A percentile compares a stretch with the other conserved stretches of the same genome.
Conservation (phyloP, 2,797 vertebrate species). For the Notolabrus celidotus region DNA sequence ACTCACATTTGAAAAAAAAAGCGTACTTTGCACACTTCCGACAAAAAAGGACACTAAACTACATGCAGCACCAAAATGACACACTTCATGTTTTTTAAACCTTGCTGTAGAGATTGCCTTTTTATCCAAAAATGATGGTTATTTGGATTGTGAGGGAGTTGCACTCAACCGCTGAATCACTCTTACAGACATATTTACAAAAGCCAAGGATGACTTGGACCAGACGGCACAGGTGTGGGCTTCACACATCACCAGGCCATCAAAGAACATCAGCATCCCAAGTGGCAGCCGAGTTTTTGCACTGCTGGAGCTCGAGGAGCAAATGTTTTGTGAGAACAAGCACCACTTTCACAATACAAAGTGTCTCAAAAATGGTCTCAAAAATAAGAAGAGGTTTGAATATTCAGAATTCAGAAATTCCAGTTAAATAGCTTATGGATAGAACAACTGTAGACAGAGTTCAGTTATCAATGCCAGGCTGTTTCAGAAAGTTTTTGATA, state of each 20-base stretch:
- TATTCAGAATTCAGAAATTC: no score
- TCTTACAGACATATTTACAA: background rate
- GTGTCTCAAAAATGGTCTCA: no score
- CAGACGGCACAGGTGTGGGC: conserved; percentile 30
- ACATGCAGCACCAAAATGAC: no score
- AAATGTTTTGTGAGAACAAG: conserved; percentile 1
- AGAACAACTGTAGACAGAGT: background rate
- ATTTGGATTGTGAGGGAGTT: background rate
- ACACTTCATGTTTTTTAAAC: no score
- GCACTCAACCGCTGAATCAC: background rate
- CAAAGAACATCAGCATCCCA: conserved; percentile 25
- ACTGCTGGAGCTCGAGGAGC: conserved; percentile 15
- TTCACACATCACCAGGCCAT: conserved; percentile 36
- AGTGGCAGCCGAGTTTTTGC: conserved; percentile 9
- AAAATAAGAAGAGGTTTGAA: background rate
- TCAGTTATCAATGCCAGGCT: background rate
- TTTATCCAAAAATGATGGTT: no score
- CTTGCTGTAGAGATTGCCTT: no score
- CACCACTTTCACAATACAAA: background rate
- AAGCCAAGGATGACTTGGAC: conserved; percentile 13
- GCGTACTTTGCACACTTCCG: no score
- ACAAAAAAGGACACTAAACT: no score
- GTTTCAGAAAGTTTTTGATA: no score
- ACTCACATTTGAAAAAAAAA: no score
- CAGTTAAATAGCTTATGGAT: background rate